These are phyloP conservation scores for Mirza zaza DNA, from an alignment of 2,113 vertebrate genomes.

Conservation along the genomic window DNA sequence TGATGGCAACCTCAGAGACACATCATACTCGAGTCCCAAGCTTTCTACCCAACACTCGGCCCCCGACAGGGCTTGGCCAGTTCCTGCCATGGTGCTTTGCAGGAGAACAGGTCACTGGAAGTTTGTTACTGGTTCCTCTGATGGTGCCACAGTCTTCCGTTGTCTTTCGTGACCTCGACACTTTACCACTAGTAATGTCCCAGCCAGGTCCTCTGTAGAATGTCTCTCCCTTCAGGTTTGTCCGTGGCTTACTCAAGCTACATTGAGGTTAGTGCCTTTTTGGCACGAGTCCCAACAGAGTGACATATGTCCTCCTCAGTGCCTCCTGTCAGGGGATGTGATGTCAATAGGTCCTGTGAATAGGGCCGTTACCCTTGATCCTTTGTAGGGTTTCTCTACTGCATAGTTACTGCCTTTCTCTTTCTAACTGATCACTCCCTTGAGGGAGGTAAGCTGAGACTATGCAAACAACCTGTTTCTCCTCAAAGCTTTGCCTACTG, in stretches of 20 bases:
- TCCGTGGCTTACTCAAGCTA: neutral
- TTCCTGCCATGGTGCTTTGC: neutral
- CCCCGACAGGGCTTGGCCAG: neutral
- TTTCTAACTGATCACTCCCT: neutral
- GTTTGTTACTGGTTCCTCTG: neutral
- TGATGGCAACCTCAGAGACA: too few species aligned
- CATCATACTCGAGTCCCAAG: neutral
- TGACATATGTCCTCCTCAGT: accelerated
- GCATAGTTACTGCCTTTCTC: neutral
- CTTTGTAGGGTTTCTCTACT: neutral
- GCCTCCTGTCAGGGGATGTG: accelerated
- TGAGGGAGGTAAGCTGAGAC: neutral
- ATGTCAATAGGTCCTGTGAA: accelerated
- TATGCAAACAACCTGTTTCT: neutral
- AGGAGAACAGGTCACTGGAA: neutral
- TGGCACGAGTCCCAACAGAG: neutral
- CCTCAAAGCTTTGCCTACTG: neutral
- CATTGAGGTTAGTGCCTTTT: neutral
- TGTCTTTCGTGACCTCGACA: neutral
- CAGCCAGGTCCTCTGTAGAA: neutral
- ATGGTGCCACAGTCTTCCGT: neutral
- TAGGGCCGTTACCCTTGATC: neutral
- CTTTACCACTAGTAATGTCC: neutral
- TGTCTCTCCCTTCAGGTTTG: neutral
- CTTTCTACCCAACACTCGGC: neutral